A percentile compares a stretch with the other conserved stretches of the same genome.
Evolutionary conservation across 2,888 invertebrate species (phyloP).

Genomic region (Aspidapion aeneum): DNA sequence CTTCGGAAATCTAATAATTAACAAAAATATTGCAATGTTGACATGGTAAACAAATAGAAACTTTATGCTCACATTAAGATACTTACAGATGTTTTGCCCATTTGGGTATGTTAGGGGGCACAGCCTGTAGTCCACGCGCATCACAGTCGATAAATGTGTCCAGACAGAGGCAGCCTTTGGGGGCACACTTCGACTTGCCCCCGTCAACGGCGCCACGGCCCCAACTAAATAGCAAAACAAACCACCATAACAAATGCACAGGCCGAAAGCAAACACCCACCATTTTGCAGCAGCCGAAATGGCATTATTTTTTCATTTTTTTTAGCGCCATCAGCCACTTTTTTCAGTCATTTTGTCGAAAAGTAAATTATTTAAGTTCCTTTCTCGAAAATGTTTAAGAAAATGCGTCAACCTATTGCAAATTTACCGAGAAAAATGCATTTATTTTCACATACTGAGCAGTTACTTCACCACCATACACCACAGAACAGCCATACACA

Average conservation of each 20-base stretch:
- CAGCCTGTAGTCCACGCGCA: slow-evolving; percentile 62
- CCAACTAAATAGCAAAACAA: slow-evolving; percentile 31
- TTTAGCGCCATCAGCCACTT: background rate
- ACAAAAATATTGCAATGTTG: too few species aligned
- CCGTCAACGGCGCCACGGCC: slow-evolving; percentile 25
- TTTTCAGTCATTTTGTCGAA: background rate
- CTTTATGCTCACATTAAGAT: too few species aligned
- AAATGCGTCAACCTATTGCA: background rate
- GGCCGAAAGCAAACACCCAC: slow-evolving; percentile 49
- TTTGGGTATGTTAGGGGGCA: slow-evolving; percentile 68
- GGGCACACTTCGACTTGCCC: slow-evolving; percentile 56
- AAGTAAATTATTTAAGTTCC: background rate
- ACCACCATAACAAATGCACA: slow-evolving; percentile 33
- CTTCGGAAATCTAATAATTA: too few species aligned
- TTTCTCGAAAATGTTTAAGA: background rate
- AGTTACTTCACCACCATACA: too few species aligned
- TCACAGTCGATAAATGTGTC: slow-evolving; percentile 74
- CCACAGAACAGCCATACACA: background rate
- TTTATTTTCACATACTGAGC: background rate
- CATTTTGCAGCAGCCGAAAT: slow-evolving; percentile 41
- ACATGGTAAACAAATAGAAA: too few species aligned
- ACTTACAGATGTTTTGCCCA: slow-evolving; percentile 77
- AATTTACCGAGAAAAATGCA: background rate
- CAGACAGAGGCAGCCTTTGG: slow-evolving; percentile 65
- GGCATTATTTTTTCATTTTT: background rate